Evolutionary conservation across 2,797 vertebrate species (phyloP).

Genomic region (Premnoplex brunnescens): DNA sequence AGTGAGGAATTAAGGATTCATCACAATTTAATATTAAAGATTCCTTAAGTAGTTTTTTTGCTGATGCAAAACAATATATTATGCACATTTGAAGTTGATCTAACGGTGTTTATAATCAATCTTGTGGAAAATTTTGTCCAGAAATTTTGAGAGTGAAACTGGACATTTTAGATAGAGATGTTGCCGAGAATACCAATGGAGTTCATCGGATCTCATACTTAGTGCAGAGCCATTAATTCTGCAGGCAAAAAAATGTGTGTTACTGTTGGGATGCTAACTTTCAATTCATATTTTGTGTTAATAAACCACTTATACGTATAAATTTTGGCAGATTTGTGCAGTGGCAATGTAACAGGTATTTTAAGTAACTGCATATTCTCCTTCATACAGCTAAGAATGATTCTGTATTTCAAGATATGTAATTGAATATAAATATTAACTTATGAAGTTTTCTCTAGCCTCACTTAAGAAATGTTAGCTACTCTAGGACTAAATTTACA

Average conservation of each 20-base stretch:
- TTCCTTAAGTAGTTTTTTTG: too few relatives aligned
- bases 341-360: background rate
- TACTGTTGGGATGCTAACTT: background rate
- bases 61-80: background rate
- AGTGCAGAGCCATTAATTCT: background rate
- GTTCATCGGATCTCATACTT: background rate
- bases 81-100: background rate
- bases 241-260: background rate
- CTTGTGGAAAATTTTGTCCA: background rate
- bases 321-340: background rate
- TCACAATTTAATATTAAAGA: background rate
- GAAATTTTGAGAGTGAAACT: background rate
- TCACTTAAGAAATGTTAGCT: background rate
- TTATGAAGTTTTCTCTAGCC: background rate
- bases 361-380: background rate
- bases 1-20: background rate
- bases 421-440: background rate
- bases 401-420: background rate
- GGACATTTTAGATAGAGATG: too few relatives aligned
- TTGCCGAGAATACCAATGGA: background rate
- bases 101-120: background rate
- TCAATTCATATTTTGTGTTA: background rate
- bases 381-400: background rate
- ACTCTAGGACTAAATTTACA: background rate
- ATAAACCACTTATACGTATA: background rate